phyloP scores from a whole-genome alignment of 2,113 vertebrate species.

The Lamprotornis superbus region DNA sequence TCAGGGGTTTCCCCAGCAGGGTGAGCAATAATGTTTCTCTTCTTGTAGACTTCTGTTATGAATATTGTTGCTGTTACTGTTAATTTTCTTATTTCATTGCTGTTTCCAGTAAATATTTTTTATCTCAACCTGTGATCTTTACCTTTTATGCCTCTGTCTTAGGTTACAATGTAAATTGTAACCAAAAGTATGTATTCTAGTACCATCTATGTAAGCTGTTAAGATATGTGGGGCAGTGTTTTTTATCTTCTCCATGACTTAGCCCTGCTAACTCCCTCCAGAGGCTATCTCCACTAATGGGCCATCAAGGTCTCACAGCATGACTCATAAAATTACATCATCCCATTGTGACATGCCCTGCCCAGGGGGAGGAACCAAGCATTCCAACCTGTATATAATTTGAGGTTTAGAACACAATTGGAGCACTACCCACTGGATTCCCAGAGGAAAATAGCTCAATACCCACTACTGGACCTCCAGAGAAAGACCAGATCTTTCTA shows the following conservation, averaged over 20 bases:
- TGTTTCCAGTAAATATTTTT: neutral
- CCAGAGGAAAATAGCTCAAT: neutral
- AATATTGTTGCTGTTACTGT: neutral
- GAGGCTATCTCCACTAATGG: neutral
- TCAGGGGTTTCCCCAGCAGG: neutral
- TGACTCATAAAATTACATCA: neutral
- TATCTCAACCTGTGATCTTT: neutral
- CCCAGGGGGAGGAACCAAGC: neutral
- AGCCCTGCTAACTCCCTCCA: neutral
- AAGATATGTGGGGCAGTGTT: neutral
- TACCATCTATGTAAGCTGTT: neutral
- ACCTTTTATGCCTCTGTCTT: neutral
- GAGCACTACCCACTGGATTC: neutral
- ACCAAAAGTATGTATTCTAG: neutral
- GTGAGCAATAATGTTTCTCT: neutral
- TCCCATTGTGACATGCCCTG: neutral
- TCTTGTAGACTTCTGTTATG: neutral
- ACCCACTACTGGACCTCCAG: neutral
- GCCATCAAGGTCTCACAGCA: no score
- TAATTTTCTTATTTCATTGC: neutral
- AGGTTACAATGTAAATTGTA: neutral
- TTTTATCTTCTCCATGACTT: neutral
- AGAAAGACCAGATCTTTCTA: neutral
- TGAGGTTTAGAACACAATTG: neutral
- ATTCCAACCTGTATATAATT: neutral